Percentiles rank a stretch among this genome's conserved stretches.
These are phyloP conservation scores for Rosalia funebris DNA, from an alignment of 2,888 invertebrate genomes.

Conservation along the genomic window DNA sequence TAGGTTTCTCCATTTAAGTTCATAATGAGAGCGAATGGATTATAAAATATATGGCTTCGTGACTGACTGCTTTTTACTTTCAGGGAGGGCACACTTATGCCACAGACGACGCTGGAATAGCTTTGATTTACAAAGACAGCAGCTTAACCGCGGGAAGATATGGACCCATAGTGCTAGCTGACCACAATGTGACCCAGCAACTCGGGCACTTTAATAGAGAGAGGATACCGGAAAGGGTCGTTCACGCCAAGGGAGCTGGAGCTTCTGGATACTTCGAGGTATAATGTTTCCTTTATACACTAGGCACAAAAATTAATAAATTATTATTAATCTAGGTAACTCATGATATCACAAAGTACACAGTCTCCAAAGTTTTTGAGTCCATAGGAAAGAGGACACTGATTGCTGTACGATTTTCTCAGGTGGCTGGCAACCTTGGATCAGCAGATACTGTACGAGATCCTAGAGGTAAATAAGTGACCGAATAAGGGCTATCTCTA, in stretches of 20 bases:
- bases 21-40: too few relatives aligned
- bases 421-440: slow-evolving; percentile 86
- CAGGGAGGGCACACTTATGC: slow-evolving; percentile 11
- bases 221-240: slow-evolving; percentile 88
- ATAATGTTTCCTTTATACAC: slow-evolving; percentile 54
- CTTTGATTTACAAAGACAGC: slow-evolving; percentile 63
- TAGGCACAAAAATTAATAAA: neutral
- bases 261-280: slow-evolving; percentile 86
- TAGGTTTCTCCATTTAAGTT: too few relatives aligned
- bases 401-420: slow-evolving; percentile 80
- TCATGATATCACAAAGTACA: slow-evolving; percentile 81
- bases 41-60: too few relatives aligned
- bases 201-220: slow-evolving; percentile 85
- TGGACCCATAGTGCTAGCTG: slow-evolving; percentile 86
- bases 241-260: slow-evolving; percentile 91
- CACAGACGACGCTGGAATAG: slow-evolving; percentile 40
- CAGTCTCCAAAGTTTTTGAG: slow-evolving; percentile 80
- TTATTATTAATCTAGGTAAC: slow-evolving; percentile 64
- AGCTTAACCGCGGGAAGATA: slow-evolving; percentile 83
- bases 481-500: too few relatives aligned
- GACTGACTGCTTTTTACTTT: too few relatives aligned
- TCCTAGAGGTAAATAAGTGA: slow-evolving; percentile 69
- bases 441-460: slow-evolving; percentile 90
- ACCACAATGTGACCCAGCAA: slow-evolving; percentile 79
- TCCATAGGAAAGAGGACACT: slow-evolving; percentile 81